Evolutionary conservation across 1,140 invertebrate species (phyloP).

Genomic region (Elymnias hypermnestra): DNA sequence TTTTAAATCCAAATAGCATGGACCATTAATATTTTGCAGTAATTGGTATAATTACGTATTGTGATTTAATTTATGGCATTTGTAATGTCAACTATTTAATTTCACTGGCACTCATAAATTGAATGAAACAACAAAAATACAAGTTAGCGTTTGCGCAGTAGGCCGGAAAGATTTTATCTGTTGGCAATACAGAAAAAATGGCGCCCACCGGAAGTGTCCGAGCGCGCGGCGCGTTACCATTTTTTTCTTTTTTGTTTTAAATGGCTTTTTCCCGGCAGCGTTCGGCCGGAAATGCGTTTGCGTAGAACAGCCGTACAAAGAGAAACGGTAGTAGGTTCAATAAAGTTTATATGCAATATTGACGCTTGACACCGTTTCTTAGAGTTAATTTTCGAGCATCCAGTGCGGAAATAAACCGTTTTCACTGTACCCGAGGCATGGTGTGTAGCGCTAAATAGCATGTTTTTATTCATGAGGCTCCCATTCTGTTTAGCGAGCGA

Average conservation of each 20-base stretch:
- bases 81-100: conserved; percentile 18
- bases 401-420: conserved; percentile 31
- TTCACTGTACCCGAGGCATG: conserved; percentile 39
- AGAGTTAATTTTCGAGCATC: conserved; percentile 37
- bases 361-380: conserved; percentile 38
- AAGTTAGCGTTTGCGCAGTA: conserved; percentile 67
- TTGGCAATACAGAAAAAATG: conserved; percentile 76
- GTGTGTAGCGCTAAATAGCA: conserved; percentile 71
- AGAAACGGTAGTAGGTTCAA: conserved; percentile 45
- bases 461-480: conserved; percentile 74
- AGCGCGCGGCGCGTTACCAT: conserved; percentile 72
- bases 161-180: conserved; percentile 75
- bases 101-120: conserved; percentile 54
- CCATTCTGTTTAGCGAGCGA: conserved; percentile 67
- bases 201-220: conserved; percentile 75
- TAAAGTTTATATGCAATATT: conserved; percentile 50
- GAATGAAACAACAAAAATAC: conserved; percentile 62
- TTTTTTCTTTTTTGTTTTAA: conserved; percentile 74
- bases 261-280: conserved; percentile 74
- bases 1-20: background rate
- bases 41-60: background rate
- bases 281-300: conserved; percentile 74
- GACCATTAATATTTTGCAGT: background rate
- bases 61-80: too few species aligned
- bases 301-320: conserved; percentile 58